These are phyloP conservation scores for Hyposoter dolosus DNA, from an alignment of 2,888 invertebrate species.

Conservation along the genomic window DNA sequence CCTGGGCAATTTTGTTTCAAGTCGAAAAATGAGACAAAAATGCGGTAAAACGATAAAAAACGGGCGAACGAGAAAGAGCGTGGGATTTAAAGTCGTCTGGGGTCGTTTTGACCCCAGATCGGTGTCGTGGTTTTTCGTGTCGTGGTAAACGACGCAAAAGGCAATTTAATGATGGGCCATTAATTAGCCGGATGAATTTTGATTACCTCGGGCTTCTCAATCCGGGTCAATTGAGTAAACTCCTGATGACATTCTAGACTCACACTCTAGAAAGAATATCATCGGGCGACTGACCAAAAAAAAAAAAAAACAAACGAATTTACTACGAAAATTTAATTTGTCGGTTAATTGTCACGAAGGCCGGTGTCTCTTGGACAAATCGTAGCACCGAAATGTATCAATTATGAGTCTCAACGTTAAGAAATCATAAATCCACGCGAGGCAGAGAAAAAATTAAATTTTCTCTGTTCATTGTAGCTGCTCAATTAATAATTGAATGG, in stretches of 20 bases:
- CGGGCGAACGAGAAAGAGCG: no score
- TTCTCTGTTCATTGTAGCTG: background rate
- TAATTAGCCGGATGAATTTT: background rate
- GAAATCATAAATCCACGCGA: background rate
- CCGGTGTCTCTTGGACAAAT: background rate
- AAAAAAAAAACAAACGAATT: background rate
- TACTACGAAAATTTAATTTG: background rate
- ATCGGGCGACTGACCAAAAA: background rate
- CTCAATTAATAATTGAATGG: background rate
- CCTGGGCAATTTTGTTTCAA: no score
- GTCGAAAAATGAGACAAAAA: no score
- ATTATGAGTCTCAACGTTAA: background rate
- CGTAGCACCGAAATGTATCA: background rate
- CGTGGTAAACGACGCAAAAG: background rate
- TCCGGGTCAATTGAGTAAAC: background rate
- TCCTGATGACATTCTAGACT: background rate
- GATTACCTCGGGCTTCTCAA: background rate
- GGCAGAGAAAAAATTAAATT: background rate
- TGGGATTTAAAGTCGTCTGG: no score
- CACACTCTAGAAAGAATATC: background rate
- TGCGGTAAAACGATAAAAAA: no score
- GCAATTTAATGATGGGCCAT: conserved; percentile 7
- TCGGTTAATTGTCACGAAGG: background rate
- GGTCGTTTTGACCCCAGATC: no score
- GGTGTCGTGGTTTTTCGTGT: background rate